Evolutionary conservation across 1,140 invertebrate species (phyloP), one percentile per base, ranked within the genome.

Genomic region (Vollenhovia emeryi): DNA sequence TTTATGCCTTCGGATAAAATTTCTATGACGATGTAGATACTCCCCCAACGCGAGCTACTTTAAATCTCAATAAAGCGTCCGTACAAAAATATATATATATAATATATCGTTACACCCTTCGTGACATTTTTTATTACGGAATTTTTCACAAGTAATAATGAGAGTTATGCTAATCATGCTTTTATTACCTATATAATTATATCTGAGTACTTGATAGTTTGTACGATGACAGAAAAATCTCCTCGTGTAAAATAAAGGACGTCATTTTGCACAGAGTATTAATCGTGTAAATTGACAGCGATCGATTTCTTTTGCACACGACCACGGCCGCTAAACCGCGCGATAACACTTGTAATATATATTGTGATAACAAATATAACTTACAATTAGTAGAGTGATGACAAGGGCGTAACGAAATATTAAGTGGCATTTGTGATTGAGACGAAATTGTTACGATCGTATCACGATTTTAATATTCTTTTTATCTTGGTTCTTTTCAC

Each of bases 21-120:
- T 79, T 52, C 5, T 21, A 68, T 55, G 45, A 60, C 24, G 7
- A 59, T 13, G 24, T 24, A 11, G 5, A 52, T 66, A 79, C 27
- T 79, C 11, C 45, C 30, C 45, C 30, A 48, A 8, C 11, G 36
- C n/a, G 18, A 11, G 7, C 3, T 3, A 60, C 13, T 30, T 78
- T 50, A 78, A 78, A 78, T 66, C 59, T 64, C 59, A 78, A 75
- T 75, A 8, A 78, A 78, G n/a, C n/a, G 30, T 27, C 33, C 33
- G 4, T 27, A 40, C 30, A 18, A 64, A 33, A 50, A n/a, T 52
- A 24, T 24, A 33, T 1, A n/a, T 52, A 24, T 24, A 33, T 1
- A 76, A 76, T 75, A 60, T 60, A 76, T 76, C 5, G 36, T 15
- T 55, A 30, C 24, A 21, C 2, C n/a, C 24, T n/a, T 9, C 24